These are phyloP conservation scores for Rhynchophorus ferrugineus DNA, from an alignment of 1,140 invertebrate species.

Conservation along the genomic window DNA sequence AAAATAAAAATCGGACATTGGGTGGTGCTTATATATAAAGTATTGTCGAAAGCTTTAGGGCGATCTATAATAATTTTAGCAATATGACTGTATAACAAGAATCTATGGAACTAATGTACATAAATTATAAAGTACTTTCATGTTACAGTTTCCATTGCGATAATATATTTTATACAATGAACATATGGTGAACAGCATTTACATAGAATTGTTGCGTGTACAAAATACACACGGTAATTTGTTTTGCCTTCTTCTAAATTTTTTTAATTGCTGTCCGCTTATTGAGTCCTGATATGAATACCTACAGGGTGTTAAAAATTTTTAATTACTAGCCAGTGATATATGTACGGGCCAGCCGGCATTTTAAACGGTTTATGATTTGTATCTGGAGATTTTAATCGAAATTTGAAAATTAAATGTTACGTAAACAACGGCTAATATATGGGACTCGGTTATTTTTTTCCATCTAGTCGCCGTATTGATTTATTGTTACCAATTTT, in stretches of 20 bases:
- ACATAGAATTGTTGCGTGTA: conserved; percentile 8
- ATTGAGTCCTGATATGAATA: conserved; percentile 4
- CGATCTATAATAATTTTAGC: conserved; percentile 8
- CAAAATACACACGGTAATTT: conserved; percentile 3
- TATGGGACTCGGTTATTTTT: neutral
- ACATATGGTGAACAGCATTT: conserved; percentile 11
- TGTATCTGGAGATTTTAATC: conserved; percentile 2
- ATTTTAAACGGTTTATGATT: conserved; percentile 4
- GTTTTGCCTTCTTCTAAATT: conserved; percentile 10
- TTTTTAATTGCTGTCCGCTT: conserved; percentile 2
- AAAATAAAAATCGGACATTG: conserved; percentile 1
- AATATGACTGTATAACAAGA: conserved; percentile 8
- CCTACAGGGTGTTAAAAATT: conserved; percentile 7
- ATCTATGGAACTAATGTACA: conserved; percentile 10
- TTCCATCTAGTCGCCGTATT: neutral
- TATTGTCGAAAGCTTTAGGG: conserved; percentile 6
- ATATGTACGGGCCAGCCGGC: neutral
- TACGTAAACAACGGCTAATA: neutral
- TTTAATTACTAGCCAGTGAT: conserved; percentile 5
- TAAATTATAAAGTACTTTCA: conserved; percentile 17
- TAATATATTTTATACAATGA: conserved; percentile 15
- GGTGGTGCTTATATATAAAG: conserved; percentile 5
- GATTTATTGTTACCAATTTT: neutral
- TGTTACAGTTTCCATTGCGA: conserved; percentile 16
- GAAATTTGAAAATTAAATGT: conserved; percentile 3